A percentile compares a stretch with the other conserved stretches of the same genome.
phyloP scores from a whole-genome alignment of 2,888 invertebrate species.

The Lasioglossum villosulum region DNA sequence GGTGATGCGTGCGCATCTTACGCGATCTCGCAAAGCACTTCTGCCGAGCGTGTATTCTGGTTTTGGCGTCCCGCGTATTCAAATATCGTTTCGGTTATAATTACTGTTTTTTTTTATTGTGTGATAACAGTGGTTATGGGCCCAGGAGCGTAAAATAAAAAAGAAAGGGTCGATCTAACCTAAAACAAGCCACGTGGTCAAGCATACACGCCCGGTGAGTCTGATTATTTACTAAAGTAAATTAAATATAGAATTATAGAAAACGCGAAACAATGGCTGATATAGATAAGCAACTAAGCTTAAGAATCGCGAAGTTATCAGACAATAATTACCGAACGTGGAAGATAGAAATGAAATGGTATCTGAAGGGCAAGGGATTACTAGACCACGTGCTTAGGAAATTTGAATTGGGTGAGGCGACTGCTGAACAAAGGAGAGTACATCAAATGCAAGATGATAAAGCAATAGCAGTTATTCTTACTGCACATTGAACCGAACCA shows the following conservation, averaged over 20 bases:
- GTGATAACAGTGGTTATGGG: background rate
- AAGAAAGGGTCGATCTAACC: background rate
- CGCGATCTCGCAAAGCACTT: too few relatives aligned
- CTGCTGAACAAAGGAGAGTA: background rate
- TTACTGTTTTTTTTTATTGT: too few relatives aligned
- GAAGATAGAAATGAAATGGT: constrained; percentile 32
- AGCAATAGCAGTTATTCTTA: constrained; percentile 5
- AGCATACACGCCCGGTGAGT: background rate
- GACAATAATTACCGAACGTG: background rate
- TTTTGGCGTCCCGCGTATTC: too few relatives aligned
- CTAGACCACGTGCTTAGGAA: constrained; percentile 1
- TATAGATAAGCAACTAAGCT: background rate
- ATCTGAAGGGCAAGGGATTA: background rate
- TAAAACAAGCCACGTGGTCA: background rate
- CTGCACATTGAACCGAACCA: constrained; percentile 14
- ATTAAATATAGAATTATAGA: background rate
- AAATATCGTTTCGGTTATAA: background rate
- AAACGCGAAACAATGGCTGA: background rate
- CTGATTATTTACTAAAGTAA: background rate
- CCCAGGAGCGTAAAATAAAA: constrained; percentile 6
- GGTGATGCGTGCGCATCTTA: too few relatives aligned
- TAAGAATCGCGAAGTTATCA: constrained; percentile 6
- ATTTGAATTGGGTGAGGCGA: background rate
- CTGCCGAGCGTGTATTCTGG: too few relatives aligned
- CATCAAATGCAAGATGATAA: background rate